Base-by-base conservation (phyloP, 1,140 invertebrate species). In the Chrysoperla carnea region DNA sequence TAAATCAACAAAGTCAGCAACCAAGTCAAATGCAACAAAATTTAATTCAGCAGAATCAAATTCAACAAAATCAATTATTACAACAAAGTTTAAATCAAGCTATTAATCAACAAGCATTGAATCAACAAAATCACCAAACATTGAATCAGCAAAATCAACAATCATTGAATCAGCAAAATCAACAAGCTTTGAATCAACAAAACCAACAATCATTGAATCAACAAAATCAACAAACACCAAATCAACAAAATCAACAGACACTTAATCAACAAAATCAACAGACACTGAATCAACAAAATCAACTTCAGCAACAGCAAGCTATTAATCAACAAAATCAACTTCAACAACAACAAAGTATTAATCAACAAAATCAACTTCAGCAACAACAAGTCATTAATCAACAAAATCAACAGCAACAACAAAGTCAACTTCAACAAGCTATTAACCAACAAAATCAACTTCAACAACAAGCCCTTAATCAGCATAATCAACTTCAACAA, bases 1-100 rank as follows among this genome's bases (percentile, higher is more conserved):
- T 60, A 43, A 59, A 57, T 50, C 56, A 59, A 17, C 55, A 58
- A 37, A 59, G 54, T 42, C 51, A 53, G 39, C 14, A 42, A 15
- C 35, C 35, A 12, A 15, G 43, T 7, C 40, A 45, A 27, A 9
- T 31, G 36, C 45, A 44, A 33, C 49, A 51, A 29, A 48, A 53
- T 9, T 47, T 48, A 12, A 46, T 50, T 33, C 51, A 55, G 44
- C 55, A n/a, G n/a, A n/a, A n/a, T n/a, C n/a, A n/a, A n/a, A n/a
- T n/a, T n/a, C n/a, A 57, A 5, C 58, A 59, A 53, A 27, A 47
- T 23, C 50, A 48, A 39, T 47, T 48, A 40, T 44, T 47, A 14
- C 23, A 46, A 23, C 46, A 48, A 45, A 47, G 48, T 41, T 60
- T 62, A 44, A 55, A 56, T 27, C 51, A 54, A 15, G 39, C 56